These are phyloP conservation scores for Oncorhynchus kisutch DNA, from an alignment of 2,113 vertebrate species.

Conservation along the genomic window DNA sequence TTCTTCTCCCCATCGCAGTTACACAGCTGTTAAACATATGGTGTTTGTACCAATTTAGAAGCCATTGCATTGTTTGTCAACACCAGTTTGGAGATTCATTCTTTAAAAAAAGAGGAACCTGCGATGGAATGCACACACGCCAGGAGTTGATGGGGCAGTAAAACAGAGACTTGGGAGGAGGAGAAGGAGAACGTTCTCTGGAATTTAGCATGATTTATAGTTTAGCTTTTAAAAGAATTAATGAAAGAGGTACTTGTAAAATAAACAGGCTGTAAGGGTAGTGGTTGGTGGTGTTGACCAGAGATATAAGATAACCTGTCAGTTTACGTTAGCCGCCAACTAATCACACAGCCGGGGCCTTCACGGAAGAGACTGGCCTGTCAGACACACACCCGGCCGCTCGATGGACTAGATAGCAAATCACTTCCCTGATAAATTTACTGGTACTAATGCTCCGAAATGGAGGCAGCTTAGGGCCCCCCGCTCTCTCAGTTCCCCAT, in stretches of 20 bases:
- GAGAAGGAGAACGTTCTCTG: constrained; percentile 27
- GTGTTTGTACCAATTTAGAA: constrained; percentile 74
- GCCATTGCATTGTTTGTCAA: constrained; percentile 72
- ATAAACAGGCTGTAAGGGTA: background rate
- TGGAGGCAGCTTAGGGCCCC: constrained; percentile 40
- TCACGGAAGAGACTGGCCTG: constrained; percentile 48
- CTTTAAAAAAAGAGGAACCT: constrained; percentile 54
- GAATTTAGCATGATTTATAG: constrained; percentile 36
- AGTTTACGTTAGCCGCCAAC: constrained; percentile 40
- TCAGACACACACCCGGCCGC: constrained; percentile 38
- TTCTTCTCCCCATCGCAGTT: constrained; percentile 38
- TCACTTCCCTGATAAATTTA: constrained; percentile 65
- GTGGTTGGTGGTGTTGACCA: constrained; percentile 13
- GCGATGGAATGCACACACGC: constrained; percentile 30
- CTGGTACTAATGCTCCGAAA: constrained; percentile 62
- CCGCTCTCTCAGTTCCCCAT: constrained; percentile 36
- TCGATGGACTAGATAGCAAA: constrained; percentile 46
- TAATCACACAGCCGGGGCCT: constrained; percentile 24
- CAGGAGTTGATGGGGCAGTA: constrained; percentile 28
- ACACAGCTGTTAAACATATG: constrained; percentile 75
- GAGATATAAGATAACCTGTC: constrained; percentile 48
- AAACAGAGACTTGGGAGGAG: constrained; percentile 15
- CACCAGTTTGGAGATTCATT: constrained; percentile 70
- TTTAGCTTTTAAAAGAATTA: constrained; percentile 42
- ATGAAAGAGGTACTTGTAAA: constrained; percentile 36